Evolutionary conservation across 2,113 vertebrate genomes (phyloP).

Genomic region (Platysternon megacephalum): DNA sequence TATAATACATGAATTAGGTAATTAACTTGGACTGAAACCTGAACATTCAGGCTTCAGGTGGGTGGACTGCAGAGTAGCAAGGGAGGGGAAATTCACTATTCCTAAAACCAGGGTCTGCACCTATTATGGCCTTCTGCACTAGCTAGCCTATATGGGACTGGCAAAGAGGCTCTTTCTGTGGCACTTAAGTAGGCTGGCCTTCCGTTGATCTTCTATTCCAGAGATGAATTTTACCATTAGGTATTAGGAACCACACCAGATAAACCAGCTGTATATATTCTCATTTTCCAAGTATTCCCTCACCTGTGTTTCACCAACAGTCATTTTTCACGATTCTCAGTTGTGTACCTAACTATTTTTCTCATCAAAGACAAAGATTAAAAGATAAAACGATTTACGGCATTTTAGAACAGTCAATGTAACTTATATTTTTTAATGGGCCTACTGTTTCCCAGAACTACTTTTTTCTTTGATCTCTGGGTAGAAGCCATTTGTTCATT

Average conservation of each 20-base stretch:
- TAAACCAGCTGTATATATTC: not conserved
- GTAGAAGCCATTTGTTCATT: not conserved
- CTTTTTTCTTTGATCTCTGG: not conserved
- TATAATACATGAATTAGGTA: accelerated
- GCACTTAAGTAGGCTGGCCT: not conserved
- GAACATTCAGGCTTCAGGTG: no score
- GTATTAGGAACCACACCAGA: not conserved
- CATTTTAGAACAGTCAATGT: not conserved
- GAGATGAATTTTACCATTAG: not conserved
- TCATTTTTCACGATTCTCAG: not conserved
- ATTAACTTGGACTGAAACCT: accelerated
- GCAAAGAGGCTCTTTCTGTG: not conserved
- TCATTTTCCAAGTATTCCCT: not conserved
- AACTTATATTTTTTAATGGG: not conserved
- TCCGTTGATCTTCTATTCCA: not conserved
- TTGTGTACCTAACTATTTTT: not conserved
- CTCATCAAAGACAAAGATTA: not conserved
- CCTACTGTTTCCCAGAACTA: not conserved
- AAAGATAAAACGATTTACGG: not conserved
- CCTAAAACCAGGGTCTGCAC: not conserved
- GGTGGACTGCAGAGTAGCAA: not conserved
- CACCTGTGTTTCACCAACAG: not conserved
- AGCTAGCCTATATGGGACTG: not conserved
- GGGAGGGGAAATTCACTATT: not conserved
- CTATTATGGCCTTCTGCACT: no score